Percentiles rank a stretch among this genome's conserved stretches.
Evolutionary conservation across 1,140 invertebrate genomes (phyloP).

Genomic region (Camponotus vicinus): DNA sequence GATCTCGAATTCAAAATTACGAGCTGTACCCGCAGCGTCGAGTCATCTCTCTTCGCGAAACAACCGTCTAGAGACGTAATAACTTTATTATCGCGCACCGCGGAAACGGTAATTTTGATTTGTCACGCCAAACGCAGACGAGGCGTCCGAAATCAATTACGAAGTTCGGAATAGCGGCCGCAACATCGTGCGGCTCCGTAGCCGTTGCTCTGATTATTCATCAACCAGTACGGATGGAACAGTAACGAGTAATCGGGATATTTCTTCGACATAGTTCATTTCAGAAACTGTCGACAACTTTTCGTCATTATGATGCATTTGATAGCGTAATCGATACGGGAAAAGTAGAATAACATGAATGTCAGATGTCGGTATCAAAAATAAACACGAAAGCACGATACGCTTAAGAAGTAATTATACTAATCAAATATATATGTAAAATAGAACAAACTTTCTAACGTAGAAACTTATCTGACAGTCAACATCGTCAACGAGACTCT

Average conservation of each 20-base stretch:
- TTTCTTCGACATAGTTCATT: constrained; percentile 47
- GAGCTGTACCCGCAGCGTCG: constrained; percentile 13
- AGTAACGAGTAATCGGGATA: constrained; percentile 47
- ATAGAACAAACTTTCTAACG: neutral
- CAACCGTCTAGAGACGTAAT: constrained; percentile 63
- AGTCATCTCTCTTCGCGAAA: constrained; percentile 25
- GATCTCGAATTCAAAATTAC: constrained; percentile 61
- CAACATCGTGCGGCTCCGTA: constrained; percentile 33
- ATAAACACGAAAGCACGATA: neutral
- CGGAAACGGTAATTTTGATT: constrained; percentile 75
- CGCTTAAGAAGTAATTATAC: constrained; percentile 8
- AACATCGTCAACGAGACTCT: constrained; percentile 17
- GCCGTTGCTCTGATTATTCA: constrained; percentile 69
- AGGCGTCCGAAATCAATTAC: constrained; percentile 73
- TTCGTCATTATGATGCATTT: constrained; percentile 21
- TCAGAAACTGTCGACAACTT: constrained; percentile 27
- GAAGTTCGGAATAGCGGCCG: constrained; percentile 69
- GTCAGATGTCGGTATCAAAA: neutral
- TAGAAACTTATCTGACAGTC: neutral
- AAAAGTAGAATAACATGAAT: neutral
- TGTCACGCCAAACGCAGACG: constrained; percentile 67
- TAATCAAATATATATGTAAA: constrained; percentile 32
- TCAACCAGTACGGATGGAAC: constrained; percentile 44
- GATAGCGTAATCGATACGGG: neutral
- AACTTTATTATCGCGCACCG: constrained; percentile 72